Conservation (phyloP, 1,140 invertebrate genomes). For the Ceratosolen solmsi region DNA sequence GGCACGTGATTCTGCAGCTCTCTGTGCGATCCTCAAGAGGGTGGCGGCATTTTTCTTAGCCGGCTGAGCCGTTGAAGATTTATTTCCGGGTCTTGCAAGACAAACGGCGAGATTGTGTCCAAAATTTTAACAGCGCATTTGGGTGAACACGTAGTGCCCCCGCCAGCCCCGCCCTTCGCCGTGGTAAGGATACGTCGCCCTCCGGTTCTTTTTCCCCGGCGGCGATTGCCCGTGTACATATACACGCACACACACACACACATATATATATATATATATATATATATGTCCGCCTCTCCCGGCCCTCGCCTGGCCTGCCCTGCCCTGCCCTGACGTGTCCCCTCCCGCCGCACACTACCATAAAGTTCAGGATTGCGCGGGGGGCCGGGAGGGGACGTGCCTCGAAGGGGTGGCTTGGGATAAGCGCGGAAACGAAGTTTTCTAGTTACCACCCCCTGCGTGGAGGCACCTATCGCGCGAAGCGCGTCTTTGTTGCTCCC, state of each 20-base stretch:
- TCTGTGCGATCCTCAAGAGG: constrained; percentile 54
- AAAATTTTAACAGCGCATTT: constrained; percentile 76
- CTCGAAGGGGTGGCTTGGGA: neutral
- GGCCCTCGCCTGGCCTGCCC: neutral
- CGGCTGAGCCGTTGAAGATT: constrained; percentile 73
- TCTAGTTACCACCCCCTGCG: constrained; percentile 68
- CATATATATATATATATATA: too few relatives aligned
- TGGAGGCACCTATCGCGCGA: constrained; percentile 53
- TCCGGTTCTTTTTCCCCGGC: constrained; percentile 4
- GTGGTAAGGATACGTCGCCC: neutral
- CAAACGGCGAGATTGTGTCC: constrained; percentile 75
- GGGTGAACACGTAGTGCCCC: constrained; percentile 67
- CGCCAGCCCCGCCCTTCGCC: constrained; percentile 38
- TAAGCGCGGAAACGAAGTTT: constrained; percentile 66
- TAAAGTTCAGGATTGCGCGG: neutral
- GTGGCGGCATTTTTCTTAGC: constrained; percentile 73
- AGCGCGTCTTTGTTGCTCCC: neutral
- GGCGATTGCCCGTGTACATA: neutral
- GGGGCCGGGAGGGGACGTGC: neutral
- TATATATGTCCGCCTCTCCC: neutral
- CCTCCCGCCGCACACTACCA: neutral
- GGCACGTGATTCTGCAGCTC: constrained; percentile 58
- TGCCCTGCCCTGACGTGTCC: neutral
- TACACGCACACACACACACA: too few relatives aligned
- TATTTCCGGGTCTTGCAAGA: constrained; percentile 72